phyloP scores from a whole-genome alignment of 2,888 invertebrate species.

The Monopis laevigella region DNA sequence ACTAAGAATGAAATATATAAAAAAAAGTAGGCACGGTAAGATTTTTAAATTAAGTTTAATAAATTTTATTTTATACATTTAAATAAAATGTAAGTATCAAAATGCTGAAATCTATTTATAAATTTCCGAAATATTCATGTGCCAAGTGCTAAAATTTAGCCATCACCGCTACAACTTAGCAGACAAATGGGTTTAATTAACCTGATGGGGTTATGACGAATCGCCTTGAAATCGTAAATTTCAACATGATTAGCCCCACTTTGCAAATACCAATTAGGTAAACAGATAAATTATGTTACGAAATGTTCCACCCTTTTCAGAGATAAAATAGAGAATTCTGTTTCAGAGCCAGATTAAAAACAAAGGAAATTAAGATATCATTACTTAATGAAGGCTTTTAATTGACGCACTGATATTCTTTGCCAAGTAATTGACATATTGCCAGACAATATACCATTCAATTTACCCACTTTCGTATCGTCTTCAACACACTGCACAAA shows the following conservation, averaged over 20 bases:
- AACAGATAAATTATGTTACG: conserved; percentile 47
- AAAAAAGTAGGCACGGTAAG: too few relatives aligned
- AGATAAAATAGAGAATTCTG: too few relatives aligned
- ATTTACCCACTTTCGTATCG: conserved; percentile 5
- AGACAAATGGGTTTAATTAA: conserved; percentile 66
- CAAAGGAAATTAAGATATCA: too few relatives aligned
- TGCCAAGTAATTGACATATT: conserved; percentile 11
- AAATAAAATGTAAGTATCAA: too few relatives aligned
- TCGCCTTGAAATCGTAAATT: conserved; percentile 56
- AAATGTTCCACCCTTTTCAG: conserved; percentile 5
- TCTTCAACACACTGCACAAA: conserved; percentile 35
- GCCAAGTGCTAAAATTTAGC: conserved; percentile 29
- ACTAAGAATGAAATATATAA: too few relatives aligned
- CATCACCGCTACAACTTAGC: conserved; percentile 38
- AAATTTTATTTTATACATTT: too few relatives aligned
- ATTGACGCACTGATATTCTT: too few relatives aligned
- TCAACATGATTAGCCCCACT: conserved; percentile 62
- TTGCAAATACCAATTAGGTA: conserved; percentile 67
- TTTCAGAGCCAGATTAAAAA: too few relatives aligned
- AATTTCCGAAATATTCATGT: conserved; percentile 18
- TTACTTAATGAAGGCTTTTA: too few relatives aligned
- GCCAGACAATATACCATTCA: conserved; percentile 10
- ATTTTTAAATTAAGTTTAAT: too few relatives aligned
- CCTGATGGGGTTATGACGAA: conserved; percentile 62
- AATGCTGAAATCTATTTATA: too few relatives aligned